phyloP scores from a whole-genome alignment of 2,113 vertebrate species.

The Hyperoodon ampullatus region DNA sequence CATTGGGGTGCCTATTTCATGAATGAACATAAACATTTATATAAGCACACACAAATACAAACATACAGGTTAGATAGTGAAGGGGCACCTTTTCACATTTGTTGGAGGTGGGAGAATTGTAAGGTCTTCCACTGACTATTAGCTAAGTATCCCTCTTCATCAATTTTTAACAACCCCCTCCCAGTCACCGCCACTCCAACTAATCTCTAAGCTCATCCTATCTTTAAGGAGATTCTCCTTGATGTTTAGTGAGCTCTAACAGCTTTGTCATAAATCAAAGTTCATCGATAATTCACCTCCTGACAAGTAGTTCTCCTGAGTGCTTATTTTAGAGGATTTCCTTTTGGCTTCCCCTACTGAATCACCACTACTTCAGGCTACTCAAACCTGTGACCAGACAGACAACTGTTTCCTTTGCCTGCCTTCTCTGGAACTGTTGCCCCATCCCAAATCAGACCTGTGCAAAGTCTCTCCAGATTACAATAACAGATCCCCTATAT shows the following conservation, averaged over 20 bases:
- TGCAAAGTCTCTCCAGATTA: neutral
- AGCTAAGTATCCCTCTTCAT: slow-evolving; percentile 10
- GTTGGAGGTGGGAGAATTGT: neutral
- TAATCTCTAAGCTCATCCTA: neutral
- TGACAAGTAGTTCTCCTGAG: slow-evolving; percentile 54
- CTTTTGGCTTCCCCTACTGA: slow-evolving; percentile 7
- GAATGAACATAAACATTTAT: neutral
- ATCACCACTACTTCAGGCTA: slow-evolving; percentile 32
- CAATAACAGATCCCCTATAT: no score
- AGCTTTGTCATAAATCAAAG: slow-evolving; percentile 51
- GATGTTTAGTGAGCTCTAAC: neutral
- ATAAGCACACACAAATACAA: neutral
- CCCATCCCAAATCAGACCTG: neutral
- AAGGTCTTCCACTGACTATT: neutral
- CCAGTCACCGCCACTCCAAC: neutral
- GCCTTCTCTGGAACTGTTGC: neutral
- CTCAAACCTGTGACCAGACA: neutral
- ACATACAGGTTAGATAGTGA: neutral
- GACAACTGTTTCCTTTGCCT: neutral
- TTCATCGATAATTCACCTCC: neutral
- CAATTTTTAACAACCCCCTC: neutral
- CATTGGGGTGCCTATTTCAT: neutral
- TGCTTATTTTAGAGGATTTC: slow-evolving; percentile 56
- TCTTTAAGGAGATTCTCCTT: slow-evolving; percentile 15
- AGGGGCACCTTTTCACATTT: neutral